Conservation (phyloP, 2,113 vertebrate species). For the Neofelis nebulosa region DNA sequence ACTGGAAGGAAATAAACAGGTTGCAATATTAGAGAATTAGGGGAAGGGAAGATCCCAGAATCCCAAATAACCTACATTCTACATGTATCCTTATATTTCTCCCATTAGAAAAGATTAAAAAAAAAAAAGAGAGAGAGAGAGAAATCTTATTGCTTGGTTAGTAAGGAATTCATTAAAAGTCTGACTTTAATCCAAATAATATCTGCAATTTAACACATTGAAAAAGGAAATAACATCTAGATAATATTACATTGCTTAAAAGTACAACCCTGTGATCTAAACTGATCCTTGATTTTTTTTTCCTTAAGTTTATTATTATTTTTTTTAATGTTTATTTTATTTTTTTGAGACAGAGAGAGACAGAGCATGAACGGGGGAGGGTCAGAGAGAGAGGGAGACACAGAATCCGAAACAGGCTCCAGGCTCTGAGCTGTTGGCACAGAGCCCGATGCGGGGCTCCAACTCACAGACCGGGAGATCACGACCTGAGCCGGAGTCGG, state of each 20-base stretch:
- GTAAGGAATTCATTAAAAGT: slow-evolving; percentile 24
- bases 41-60: background rate
- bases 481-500: too few relatives aligned
- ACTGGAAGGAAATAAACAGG: slow-evolving; percentile 12
- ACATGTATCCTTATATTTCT: background rate
- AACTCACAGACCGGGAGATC: too few relatives aligned
- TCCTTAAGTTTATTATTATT: too few relatives aligned
- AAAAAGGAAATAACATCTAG: slow-evolving; percentile 28
- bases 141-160: background rate
- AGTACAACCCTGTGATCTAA: slow-evolving; percentile 42
- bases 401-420: too few relatives aligned
- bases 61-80: background rate
- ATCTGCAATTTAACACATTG: background rate
- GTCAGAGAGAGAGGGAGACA: too few relatives aligned
- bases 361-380: too few relatives aligned
- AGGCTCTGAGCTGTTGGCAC: too few relatives aligned
- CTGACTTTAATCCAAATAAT: background rate
- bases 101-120: background rate
- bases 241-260: slow-evolving; percentile 1
- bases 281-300: background rate
- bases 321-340: too few relatives aligned
- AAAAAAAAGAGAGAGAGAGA: background rate
- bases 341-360: too few relatives aligned
- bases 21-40: background rate
- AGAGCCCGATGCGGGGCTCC: too few relatives aligned